Base-by-base conservation (phyloP, 2,113 vertebrate genomes). In the Ageneiosus marmoratus region DNA sequence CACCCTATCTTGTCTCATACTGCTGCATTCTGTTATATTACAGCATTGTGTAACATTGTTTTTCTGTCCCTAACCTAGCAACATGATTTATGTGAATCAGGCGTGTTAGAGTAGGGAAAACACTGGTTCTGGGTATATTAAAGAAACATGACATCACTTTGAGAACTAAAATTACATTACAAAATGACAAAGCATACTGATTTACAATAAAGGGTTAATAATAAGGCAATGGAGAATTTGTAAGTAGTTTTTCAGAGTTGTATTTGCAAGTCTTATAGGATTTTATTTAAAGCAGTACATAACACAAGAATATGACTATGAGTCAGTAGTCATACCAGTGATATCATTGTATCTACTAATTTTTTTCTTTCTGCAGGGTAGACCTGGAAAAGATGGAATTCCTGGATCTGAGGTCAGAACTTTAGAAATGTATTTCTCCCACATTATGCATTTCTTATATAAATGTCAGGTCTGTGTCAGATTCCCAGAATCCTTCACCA, bases 371-470 rank as follows among this genome's bases (percentile, higher is more conserved):
- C 90, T 84, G 87, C 92, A 95, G 94, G 94, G 94, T 51, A 90
- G 92, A 86, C 87, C 92, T 37, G 94, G 94, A 81, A 95, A 92
- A 89, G 94, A 95, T 88, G 94, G 94, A 86, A 92, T 93, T 89
- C 92, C 93, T 22, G 94, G 94, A 89, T 90, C 91, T 82, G 92
- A 93, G 94, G 94, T 95, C 86, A 93, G 93, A 81, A 67, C 18
- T 41, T 41, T 41, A 24, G 63, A 37, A 41, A 46, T n/a, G 22
- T 6, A 22, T 67, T 37, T 20, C 16, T 67, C 8, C 2, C 29
- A 67, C 63, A 41, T 4, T 41, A 70, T 41, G 18, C 10, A n/a
- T n/a, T 48, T 48, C 48, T 72, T 11, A 24, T 44, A 44, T 44
- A 16, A 27, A 50, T 13, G 10, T 13, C 48, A 50, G 37, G 37